Base-by-base conservation (phyloP, 2,797 vertebrate genomes). In the Alectoris magna region DNA sequence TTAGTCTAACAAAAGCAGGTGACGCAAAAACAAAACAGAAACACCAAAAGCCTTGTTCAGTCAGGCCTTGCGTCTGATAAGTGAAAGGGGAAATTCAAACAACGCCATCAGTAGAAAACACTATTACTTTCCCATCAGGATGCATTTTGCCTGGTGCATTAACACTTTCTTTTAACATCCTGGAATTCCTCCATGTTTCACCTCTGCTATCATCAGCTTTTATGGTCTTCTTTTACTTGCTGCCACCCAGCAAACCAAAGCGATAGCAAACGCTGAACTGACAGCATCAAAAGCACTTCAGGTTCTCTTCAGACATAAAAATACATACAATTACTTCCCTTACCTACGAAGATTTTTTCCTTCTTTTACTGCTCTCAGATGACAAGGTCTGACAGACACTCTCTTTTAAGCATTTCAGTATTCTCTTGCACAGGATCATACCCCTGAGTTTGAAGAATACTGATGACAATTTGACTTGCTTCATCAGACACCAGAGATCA, bases 21-120 rank as follows among this genome's bases (percentile, higher is more conserved):
- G 63, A 91, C 79, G 75, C 5, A 83, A 92, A 85, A 80, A n/a
- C 15, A 79, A 88, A 74, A 84, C 31, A 91, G 83, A 92, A 87
- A 74, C 1, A 90, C 44, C 60, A 82, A 79, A 64, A 91, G 44
- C 82, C 5, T 56, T 29, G 84, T 9, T 62, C 62, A 13, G 29
- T 83, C 19, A 14, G 71, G 49, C 84, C 55, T 83, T n/a, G n/a
- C 39, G 69, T 15, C 22, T 72, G 49, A 53, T 27, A 71, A 14
- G 44, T 24, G 49, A 84, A 92, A 76, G 14, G 4, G 8, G n/a
- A 72, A 46, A 64, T 55, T 56, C 23, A 59, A 56, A n/a, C 55
- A 66, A 31, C 23, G 34, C 46, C 29, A 36, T 29, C 68, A 34
- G 23, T 9, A 43, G 16, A 26, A 34, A 34, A 73, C 31, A 63